Evolutionary conservation across 2,888 invertebrate species (phyloP).

Genomic region (Norana najaformis): DNA sequence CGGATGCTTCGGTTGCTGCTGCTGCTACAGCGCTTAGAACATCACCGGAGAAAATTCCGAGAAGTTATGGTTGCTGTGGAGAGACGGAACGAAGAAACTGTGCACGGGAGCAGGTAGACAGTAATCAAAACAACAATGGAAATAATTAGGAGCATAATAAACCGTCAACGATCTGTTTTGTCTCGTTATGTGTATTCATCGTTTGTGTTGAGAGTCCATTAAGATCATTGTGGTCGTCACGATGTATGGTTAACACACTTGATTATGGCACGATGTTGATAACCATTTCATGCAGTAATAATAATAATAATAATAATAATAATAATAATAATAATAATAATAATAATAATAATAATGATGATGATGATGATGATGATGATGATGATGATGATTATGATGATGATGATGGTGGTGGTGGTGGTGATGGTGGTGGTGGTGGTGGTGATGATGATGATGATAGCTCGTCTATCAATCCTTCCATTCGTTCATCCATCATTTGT

Average conservation of each 20-base stretch:
- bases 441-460: too few species aligned
- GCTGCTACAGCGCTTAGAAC: neutral
- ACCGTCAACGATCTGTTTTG: neutral
- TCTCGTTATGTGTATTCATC: neutral
- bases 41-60: neutral
- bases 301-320: too few species aligned
- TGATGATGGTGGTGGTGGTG: too few species aligned
- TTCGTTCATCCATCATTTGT: too few species aligned
- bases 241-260: neutral
- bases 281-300: neutral
- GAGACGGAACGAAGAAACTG: neutral
- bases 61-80: neutral
- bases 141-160: neutral
- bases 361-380: too few species aligned
- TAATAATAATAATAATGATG: too few species aligned
- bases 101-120: neutral
- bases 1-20: neutral
- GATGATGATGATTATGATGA: too few species aligned
- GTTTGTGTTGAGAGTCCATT: neutral
- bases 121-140: neutral
- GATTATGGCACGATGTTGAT: neutral
- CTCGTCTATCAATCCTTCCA: too few species aligned
- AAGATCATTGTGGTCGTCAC: neutral
- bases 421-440: too few species aligned
- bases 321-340: too few species aligned